phyloP scores from a whole-genome alignment of 2,797 vertebrate species.

The Dendrocincla fuliginosa region DNA sequence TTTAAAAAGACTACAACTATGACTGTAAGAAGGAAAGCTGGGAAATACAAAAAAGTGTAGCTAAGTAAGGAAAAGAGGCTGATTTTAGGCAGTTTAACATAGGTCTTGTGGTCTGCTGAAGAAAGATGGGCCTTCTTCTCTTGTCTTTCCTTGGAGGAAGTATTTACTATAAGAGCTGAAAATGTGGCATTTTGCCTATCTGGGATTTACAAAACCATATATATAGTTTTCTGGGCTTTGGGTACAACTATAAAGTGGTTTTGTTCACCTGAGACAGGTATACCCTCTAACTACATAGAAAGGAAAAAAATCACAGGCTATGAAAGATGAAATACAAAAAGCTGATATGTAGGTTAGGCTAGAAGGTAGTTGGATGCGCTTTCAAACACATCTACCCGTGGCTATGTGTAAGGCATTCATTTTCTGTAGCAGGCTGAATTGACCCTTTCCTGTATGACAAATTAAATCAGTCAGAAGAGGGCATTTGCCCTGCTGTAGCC shows the following conservation, averaged over 20 bases:
- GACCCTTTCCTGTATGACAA: not conserved
- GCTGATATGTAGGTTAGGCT: not conserved
- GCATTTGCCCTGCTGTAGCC: not conserved
- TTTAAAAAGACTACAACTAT: not conserved
- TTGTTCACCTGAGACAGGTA: not conserved
- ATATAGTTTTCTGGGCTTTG: not conserved
- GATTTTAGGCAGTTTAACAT: not conserved
- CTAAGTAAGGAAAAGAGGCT: not conserved
- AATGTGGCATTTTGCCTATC: not conserved
- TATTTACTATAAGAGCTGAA: not conserved
- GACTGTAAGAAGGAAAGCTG: not conserved
- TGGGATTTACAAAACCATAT: not conserved
- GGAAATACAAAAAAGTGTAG: not conserved
- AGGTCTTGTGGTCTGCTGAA: not conserved
- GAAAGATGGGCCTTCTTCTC: not conserved
- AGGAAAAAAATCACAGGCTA: not conserved
- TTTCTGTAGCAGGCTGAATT: not conserved
- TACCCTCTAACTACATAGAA: not conserved
- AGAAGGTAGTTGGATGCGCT: not conserved
- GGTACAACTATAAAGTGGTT: not conserved
- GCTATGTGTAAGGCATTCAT: not conserved
- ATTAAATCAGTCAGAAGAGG: not conserved
- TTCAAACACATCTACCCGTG: not conserved
- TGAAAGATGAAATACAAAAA: not conserved
- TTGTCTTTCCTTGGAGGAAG: not conserved